Base-by-base conservation (phyloP, 2,888 invertebrate species). In the Bembecia ichneumoniformis region DNA sequence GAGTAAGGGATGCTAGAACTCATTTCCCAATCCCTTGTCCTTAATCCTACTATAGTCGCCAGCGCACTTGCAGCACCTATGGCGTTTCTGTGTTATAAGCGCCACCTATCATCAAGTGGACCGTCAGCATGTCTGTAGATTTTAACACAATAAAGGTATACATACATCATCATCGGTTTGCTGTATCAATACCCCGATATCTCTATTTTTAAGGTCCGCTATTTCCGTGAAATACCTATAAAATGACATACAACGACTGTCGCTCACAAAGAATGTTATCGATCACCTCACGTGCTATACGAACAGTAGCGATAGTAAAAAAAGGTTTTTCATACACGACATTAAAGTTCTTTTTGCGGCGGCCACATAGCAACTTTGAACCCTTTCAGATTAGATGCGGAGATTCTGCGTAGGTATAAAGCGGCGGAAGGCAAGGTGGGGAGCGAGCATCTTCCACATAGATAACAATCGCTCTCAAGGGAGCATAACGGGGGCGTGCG, bases 381-480 rank as follows among this genome's bases (percentile, higher is more conserved):
- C 82, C 84, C 82, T 82, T 86, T 82, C 71, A 77, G 79, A 75
- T 77, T 75, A 81, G 67, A 64, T 63, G 58, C 58, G 63, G 63
- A 66, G 70, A 77, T 74, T 69, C 69, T 72, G 74, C 57, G 63
- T 73, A 71, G 74, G 73, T 73, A 72, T 60, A 61, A 44, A 72
- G 71, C 74, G 71, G 71, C 65, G 62, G 72, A 74, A 77, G 70
- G 70, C 70, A 76, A 77, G 78, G 79, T 77, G 61, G 75, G 83
- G 74, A 72, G 66, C 63, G 68, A 69, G 71, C 69, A 76, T 80
- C 83, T 82, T 76, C 70, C 69, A 68, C 69, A 52, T 60, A 66
- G 84, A 87, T 87, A 78, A 82, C 81, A 82, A 86, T 83, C 80
- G 72, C 60, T 59, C 54, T 58, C 59, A 72, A 70, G 71, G 77